Conservation (phyloP, 2,888 invertebrate genomes). For the Helleia helle region DNA sequence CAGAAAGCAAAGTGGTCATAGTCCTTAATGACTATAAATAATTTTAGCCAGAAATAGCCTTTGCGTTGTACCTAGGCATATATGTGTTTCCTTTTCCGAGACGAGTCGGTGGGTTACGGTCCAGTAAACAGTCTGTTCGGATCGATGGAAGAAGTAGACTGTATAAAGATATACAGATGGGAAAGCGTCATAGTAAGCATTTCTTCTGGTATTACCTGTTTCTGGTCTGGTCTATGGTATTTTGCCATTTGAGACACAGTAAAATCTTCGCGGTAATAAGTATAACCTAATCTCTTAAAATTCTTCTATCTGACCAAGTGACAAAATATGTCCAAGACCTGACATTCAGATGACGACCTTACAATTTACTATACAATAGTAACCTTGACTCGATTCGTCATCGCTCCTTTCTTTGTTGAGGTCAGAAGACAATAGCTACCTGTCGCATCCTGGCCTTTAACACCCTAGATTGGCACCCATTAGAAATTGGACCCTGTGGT, state of each 20-base stretch:
- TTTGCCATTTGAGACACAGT: no score
- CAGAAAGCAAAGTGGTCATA: no score
- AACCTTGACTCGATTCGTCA: conserved; percentile 64
- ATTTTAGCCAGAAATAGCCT: no score
- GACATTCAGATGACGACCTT: conserved; percentile 12
- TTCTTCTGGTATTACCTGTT: conserved; percentile 14
- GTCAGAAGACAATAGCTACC: conserved; percentile 52
- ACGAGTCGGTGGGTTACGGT: no score
- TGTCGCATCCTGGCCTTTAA: conserved; percentile 52
- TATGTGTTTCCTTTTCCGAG: no score
- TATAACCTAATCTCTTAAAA: background rate
- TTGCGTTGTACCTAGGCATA: no score
- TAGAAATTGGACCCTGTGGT: conserved; percentile 19
- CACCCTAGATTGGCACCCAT: conserved; percentile 17
- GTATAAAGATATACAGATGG: no score
- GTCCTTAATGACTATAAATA: no score
- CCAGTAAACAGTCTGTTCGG: no score
- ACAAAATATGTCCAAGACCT: conserved; percentile 11
- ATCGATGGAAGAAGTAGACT: no score
- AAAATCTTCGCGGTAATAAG: no score
- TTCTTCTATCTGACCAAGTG: background rate
- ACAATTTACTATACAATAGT: conserved; percentile 32
- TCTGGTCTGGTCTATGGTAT: background rate
- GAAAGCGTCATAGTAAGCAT: no score
- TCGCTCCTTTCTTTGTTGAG: conserved; percentile 59